phyloP scores from a whole-genome alignment of 2,888 invertebrate species.

The Bombylius major region DNA sequence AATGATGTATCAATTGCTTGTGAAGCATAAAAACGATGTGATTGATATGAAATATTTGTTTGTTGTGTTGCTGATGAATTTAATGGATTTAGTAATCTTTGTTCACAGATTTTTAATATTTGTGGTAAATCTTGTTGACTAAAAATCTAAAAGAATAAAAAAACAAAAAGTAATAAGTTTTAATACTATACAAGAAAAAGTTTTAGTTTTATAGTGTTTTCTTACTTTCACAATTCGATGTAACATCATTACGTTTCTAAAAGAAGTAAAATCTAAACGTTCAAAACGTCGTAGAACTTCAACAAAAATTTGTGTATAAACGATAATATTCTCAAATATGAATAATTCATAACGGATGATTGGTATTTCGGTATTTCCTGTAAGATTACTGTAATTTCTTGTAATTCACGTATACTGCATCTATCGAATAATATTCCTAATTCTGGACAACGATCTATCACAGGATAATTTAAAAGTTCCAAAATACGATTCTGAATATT shows the following conservation, averaged over 20 bases:
- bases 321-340: conserved; percentile 75
- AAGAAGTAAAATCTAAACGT: conserved; percentile 70
- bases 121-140: conserved; percentile 21
- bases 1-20: background rate
- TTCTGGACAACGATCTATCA: conserved; percentile 26
- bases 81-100: conserved; percentile 6
- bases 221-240: conserved; percentile 65
- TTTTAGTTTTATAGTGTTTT: background rate
- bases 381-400: conserved; percentile 39
- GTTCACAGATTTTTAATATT: conserved; percentile 25
- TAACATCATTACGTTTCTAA: conserved; percentile 82
- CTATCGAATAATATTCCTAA: conserved; percentile 30
- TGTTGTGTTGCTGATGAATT: background rate
- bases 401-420: conserved; percentile 53
- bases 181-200: no score
- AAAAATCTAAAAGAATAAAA: conserved; percentile 20
- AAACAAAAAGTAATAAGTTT: background rate
- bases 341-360: conserved; percentile 50
- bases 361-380: conserved; percentile 23
- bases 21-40: background rate
- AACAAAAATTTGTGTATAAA: conserved; percentile 76
- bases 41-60: background rate
- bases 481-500: conserved; percentile 9
- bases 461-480: conserved; percentile 22
- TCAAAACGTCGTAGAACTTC: conserved; percentile 69